Evolutionary conservation across 2,113 vertebrate species (phyloP).

Genomic region (Clarias gariepinus): DNA sequence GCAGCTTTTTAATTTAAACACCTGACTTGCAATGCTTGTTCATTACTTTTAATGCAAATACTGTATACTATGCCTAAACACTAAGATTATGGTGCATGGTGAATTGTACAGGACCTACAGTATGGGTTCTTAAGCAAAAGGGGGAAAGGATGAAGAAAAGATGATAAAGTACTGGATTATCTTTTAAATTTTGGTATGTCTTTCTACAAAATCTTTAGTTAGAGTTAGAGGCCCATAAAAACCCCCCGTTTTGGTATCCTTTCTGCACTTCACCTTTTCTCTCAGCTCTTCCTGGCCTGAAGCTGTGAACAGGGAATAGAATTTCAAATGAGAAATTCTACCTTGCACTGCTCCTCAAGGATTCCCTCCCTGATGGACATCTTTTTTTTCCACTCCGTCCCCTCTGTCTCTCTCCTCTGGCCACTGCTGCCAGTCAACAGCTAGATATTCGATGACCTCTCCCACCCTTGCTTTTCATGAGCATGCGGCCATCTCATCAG

Average conservation of each 20-base stretch:
- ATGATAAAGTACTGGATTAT: slow-evolving; percentile 35
- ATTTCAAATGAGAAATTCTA: slow-evolving; percentile 51
- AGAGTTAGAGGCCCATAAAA: slow-evolving; percentile 5
- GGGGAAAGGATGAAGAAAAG: background rate
- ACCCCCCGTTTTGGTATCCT: slow-evolving; percentile 29
- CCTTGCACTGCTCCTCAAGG: slow-evolving; percentile 27
- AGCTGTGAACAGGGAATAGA: slow-evolving; percentile 39
- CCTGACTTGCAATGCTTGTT: slow-evolving; percentile 25
- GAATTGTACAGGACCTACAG: slow-evolving; percentile 12
- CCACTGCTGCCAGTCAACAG: slow-evolving; percentile 50
- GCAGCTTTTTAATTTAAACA: slow-evolving; percentile 65
- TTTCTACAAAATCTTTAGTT: slow-evolving; percentile 25
- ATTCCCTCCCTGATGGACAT: slow-evolving; percentile 41
- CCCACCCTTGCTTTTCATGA: slow-evolving; percentile 40
- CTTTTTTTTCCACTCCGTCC: slow-evolving; percentile 19
- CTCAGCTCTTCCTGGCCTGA: slow-evolving; percentile 45
- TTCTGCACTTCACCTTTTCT: slow-evolving; percentile 26
- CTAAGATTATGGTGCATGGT: background rate
- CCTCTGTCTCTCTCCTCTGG: slow-evolving; percentile 25
- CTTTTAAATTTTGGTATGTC: too few relatives aligned
- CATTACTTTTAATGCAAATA: slow-evolving; percentile 41
- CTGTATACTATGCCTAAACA: slow-evolving; percentile 40
- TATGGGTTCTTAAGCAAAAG: slow-evolving; percentile 25
- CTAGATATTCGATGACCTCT: slow-evolving; percentile 37
- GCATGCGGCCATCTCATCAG: slow-evolving; percentile 30